These are phyloP conservation scores for Zaprionus capensis DNA, from an alignment of 1,140 invertebrate genomes.

Conservation along the genomic window DNA sequence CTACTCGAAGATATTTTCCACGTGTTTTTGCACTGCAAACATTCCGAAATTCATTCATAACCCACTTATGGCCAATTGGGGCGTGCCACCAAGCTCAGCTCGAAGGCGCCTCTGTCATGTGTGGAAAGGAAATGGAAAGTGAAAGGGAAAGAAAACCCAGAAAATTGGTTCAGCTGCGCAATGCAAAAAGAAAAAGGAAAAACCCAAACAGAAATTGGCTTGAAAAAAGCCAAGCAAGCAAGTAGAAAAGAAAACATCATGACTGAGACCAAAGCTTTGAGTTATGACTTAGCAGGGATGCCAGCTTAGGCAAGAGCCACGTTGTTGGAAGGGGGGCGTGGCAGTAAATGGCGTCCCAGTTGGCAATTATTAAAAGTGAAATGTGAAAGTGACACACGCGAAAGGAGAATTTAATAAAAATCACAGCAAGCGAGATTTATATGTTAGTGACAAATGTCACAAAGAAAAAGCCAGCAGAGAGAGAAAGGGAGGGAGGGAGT, in stretches of 20 bases:
- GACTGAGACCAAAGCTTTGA: constrained; percentile 6
- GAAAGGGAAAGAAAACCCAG: neutral
- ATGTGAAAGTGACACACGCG: constrained; percentile 28
- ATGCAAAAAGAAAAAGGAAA: neutral
- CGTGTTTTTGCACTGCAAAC: neutral
- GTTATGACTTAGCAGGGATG: neutral
- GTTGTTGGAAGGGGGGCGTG: neutral
- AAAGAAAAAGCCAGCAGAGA: neutral
- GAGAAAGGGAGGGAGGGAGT: neutral
- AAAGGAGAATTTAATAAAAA: constrained; percentile 8
- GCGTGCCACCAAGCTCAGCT: neutral
- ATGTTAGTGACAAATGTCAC: neutral
- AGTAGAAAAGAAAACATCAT: neutral
- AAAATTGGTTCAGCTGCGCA: constrained; percentile 20
- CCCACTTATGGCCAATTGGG: neutral
- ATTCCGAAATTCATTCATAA: neutral
- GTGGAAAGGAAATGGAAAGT: neutral
- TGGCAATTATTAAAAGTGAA: constrained; percentile 29
- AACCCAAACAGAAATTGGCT: constrained; percentile 7
- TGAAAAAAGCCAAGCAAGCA: constrained; percentile 5
- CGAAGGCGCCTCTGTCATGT: neutral
- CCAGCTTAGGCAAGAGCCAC: neutral
- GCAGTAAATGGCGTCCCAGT: constrained; percentile 1
- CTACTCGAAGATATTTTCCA: neutral
- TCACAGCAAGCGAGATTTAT: constrained; percentile 6